Evolutionary conservation across 1,140 invertebrate species (phyloP), one percentile per base, ranked within the genome.

Genomic region (Macrosteles quadrilineatus): DNA sequence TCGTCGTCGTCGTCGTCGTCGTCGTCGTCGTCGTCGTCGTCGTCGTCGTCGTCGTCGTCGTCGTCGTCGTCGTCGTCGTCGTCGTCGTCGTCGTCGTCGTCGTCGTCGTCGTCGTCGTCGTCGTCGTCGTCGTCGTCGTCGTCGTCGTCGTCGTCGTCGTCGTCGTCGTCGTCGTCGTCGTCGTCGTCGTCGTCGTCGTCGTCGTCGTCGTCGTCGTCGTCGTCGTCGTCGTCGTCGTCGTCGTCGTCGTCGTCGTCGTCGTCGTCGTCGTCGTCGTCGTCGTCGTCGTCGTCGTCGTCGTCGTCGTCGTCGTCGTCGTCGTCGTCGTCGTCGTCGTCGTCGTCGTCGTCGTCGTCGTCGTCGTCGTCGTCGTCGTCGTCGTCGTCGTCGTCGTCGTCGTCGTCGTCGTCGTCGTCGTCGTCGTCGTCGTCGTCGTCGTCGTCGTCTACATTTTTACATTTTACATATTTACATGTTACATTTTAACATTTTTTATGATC

Each of bases 291-390:
- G 1, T 68, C 25, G 14, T 68, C 66, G 2, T 68, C 30, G 3
- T 29, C 47, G 2, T 55, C 30, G 9, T 68, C 19, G 17, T 68
- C 40, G 9, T 68, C 43, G 1, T 68, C 66, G n/a, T 68, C 47
- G 9, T 55, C 29, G 1, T 68, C 25, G 0, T 53, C 43, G 2
- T 68, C 47, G 0, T 55, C 45, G 4, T 50, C 66, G 3, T 55
- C 45, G 2, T 68, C 66, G 4, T 68, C 30, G 4, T 55, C 66
- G 27, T 68, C 47, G 17, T 68, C 66, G n/a, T 68, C 66, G 0
- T 68, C 47, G 4, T 68, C 66, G 0, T 68, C 29, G 4, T 53
- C 47, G 1, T 68, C 66, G 1, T 68, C 40, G 0, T 55, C 66
- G 1, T 68, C 66, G 1, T 68, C 66, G 2, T 68, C 66, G 4